phyloP scores from a whole-genome alignment of 2,113 vertebrate species.

The Cygnus atratus region DNA sequence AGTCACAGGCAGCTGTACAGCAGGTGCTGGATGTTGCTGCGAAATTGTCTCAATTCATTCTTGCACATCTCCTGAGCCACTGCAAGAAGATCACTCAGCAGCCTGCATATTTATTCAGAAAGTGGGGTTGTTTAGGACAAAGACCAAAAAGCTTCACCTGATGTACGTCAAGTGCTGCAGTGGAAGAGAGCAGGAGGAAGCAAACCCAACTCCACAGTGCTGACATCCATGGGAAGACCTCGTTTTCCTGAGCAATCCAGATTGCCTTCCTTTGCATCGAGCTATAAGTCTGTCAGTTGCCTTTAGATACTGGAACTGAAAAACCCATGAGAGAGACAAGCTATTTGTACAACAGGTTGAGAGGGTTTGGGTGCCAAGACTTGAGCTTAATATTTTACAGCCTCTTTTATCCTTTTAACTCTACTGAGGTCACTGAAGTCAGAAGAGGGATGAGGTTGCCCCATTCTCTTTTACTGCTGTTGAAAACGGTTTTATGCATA shows the following conservation, averaged over 20 bases:
- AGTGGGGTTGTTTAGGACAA: background rate
- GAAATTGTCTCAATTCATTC: background rate
- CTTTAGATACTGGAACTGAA: background rate
- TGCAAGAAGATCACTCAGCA: background rate
- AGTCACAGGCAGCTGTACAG: background rate
- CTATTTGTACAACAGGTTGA: background rate
- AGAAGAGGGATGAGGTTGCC: slow-evolving; percentile 24
- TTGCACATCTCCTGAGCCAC: background rate
- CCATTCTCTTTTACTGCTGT: slow-evolving; percentile 46
- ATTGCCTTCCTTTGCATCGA: background rate
- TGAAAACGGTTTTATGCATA: slow-evolving; percentile 39
- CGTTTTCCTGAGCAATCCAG: background rate
- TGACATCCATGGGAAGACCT: rapidly evolving
- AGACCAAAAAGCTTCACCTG: background rate
- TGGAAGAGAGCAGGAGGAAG: background rate
- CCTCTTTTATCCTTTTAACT: background rate
- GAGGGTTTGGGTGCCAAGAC: slow-evolving; percentile 31
- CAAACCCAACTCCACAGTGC: background rate
- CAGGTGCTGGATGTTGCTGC: background rate
- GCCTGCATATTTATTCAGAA: background rate
- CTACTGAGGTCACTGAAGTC: background rate
- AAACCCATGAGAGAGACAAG: slow-evolving; percentile 2
- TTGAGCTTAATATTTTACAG: slow-evolving; percentile 24
- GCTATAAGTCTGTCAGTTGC: background rate
- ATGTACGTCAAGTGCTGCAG: background rate